Evolutionary conservation across 2,113 vertebrate genomes (phyloP).

Genomic region (Tursiops truncatus): DNA sequence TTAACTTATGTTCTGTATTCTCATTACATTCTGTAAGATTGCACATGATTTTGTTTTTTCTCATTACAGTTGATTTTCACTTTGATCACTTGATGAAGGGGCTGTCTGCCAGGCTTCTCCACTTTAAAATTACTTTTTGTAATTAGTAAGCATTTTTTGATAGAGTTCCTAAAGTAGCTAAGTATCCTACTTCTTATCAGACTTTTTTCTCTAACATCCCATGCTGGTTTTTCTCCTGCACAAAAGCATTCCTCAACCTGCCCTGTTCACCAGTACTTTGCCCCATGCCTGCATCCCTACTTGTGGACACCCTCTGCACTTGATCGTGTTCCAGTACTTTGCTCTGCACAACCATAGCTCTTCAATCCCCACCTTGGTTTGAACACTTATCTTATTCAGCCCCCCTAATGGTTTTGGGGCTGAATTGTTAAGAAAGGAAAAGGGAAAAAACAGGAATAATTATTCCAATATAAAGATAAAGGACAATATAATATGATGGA

Average conservation of each 20-base stretch:
- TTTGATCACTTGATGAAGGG: background rate
- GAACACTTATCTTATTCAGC: background rate
- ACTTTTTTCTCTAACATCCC: background rate
- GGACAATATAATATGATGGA: background rate
- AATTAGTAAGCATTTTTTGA: background rate
- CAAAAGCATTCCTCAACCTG: background rate
- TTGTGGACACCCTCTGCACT: background rate
- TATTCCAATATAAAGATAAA: background rate
- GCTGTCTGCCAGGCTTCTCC: background rate
- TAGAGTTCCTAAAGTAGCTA: background rate
- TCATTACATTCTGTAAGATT: background rate
- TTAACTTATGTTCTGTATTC: background rate
- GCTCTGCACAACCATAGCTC: background rate
- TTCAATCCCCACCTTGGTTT: no score
- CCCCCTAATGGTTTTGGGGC: background rate
- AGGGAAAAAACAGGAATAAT: background rate
- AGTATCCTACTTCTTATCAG: background rate
- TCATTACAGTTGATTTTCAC: background rate
- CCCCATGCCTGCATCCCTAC: accelerated
- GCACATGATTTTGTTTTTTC: background rate
- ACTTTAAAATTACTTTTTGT: background rate
- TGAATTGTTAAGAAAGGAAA: background rate
- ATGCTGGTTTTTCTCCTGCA: background rate
- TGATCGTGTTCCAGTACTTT: background rate
- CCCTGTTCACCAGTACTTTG: background rate